These are phyloP conservation scores for Hetaerina americana DNA, from an alignment of 1,140 invertebrate genomes.

Conservation along the genomic window DNA sequence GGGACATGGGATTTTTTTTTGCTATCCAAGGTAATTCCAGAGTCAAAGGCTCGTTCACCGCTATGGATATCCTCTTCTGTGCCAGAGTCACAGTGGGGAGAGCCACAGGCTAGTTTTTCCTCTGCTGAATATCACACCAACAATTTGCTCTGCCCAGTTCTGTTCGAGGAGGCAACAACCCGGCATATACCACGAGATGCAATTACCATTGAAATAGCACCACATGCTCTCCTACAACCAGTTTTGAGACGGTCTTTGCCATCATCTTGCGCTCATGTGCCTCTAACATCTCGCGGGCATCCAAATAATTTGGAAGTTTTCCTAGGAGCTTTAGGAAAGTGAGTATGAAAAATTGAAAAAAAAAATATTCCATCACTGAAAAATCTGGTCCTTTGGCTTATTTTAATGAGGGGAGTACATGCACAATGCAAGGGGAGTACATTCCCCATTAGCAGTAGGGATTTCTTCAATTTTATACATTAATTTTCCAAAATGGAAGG, in stretches of 20 bases:
- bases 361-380: too few relatives aligned
- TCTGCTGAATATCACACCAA: slow-evolving; percentile 89
- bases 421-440: too few relatives aligned
- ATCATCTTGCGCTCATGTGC: slow-evolving; percentile 47
- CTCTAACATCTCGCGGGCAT: slow-evolving; percentile 63
- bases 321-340: slow-evolving; percentile 56
- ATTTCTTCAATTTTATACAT: too few relatives aligned
- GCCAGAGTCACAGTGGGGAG: slow-evolving; percentile 60
- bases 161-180: slow-evolving; percentile 73
- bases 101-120: slow-evolving; percentile 47
- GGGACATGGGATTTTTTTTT: not conserved
- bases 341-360: too few relatives aligned
- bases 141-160: slow-evolving; percentile 65
- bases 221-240: slow-evolving; percentile 60
- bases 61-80: slow-evolving; percentile 84
- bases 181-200: slow-evolving; percentile 33
- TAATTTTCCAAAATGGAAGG: too few relatives aligned
- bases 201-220: slow-evolving; percentile 57
- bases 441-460: too few relatives aligned
- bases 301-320: slow-evolving; percentile 57
- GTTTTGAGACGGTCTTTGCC: slow-evolving; percentile 45
- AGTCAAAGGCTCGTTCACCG: slow-evolving; percentile 50
- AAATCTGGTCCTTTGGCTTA: too few relatives aligned
- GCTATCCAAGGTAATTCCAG: slow-evolving; percentile 41
- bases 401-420: too few relatives aligned